phyloP scores from a whole-genome alignment of 2,113 vertebrate genomes.

The Stigmatopora nigra region DNA sequence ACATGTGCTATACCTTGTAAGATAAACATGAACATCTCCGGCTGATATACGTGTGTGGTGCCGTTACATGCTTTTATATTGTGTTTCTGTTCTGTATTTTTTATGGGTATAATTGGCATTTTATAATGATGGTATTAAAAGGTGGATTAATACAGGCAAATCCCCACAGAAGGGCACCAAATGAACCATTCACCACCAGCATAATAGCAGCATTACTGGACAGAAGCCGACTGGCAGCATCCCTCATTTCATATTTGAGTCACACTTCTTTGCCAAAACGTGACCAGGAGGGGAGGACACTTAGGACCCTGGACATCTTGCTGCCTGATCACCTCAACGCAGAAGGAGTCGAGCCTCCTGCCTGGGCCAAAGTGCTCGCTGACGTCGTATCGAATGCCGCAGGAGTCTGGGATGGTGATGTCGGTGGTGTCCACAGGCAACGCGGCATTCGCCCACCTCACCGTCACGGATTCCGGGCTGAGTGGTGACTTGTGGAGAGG shows the following conservation, averaged over 20 bases:
- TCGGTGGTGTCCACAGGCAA: constrained; percentile 31
- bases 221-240: constrained; percentile 18
- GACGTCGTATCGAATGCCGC: constrained; percentile 65
- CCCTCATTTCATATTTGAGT: constrained; percentile 30
- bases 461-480: constrained; percentile 21
- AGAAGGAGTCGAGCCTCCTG: constrained; percentile 31
- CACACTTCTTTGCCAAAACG: constrained; percentile 53
- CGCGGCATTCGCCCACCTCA: constrained; percentile 16
- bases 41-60: too few relatives aligned
- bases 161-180: background rate
- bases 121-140: background rate
- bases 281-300: constrained; percentile 65
- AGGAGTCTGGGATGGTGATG: constrained; percentile 42
- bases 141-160: background rate
- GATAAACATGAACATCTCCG: background rate
- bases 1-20: background rate
- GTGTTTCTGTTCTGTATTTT: background rate
- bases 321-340: constrained; percentile 40
- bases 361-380: constrained; percentile 35
- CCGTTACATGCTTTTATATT: background rate
- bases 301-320: constrained; percentile 16
- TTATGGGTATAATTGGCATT: background rate
- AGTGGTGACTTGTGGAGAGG: constrained; percentile 41
- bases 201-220: background rate
- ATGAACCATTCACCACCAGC: background rate